Evolutionary conservation across 2,113 vertebrate genomes (phyloP), one percentile per base, ranked within the genome.

Genomic region (Cricetomys ansorgei): DNA sequence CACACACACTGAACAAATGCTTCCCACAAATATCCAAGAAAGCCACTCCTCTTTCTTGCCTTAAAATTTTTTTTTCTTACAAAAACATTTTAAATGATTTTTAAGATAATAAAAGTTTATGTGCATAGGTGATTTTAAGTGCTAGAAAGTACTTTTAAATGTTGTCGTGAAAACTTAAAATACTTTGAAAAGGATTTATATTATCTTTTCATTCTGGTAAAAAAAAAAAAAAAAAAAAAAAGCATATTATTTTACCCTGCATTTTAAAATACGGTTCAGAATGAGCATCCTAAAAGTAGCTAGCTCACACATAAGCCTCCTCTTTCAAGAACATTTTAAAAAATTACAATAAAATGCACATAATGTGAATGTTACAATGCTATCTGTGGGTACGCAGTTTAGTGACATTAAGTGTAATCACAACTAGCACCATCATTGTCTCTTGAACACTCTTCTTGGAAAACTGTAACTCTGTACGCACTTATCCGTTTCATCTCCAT

Each of bases 81-180:
- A n/a, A n/a, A n/a, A n/a, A n/a, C n/a, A 70, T 85, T 94, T 96
- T 50, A 93, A 96, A 69, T 94, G 87, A 76, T 90, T 93, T 95
- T 53, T 69, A 88, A 96, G 43, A 67, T 94, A 96, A 77, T 31
- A 67, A 84, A 89, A 88, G 53, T 85, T 94, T 64, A 84, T 17
- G 62, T 55, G 67, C 96, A 95, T 77, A 21, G 50, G 92, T 73
- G 21, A 55, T 64, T 91, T 3, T 87, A 93, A 94, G 43, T 81
- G 55, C 93, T 93, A 93, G 84, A 73, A 95, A 90, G 31, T 85
- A 92, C 34, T 88, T 85, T 88, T 31, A 93, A 88, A 96, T 79
- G 64, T 87, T 97, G 91, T 92, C 89, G 92, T 37, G 59, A 85
- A 94, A 96, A 92, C 73, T 86, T 93, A 90, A 88, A 96, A 79